Evolutionary conservation across 1,140 invertebrate genomes (phyloP).

Genomic region (Caenorhabditis inopinata): DNA sequence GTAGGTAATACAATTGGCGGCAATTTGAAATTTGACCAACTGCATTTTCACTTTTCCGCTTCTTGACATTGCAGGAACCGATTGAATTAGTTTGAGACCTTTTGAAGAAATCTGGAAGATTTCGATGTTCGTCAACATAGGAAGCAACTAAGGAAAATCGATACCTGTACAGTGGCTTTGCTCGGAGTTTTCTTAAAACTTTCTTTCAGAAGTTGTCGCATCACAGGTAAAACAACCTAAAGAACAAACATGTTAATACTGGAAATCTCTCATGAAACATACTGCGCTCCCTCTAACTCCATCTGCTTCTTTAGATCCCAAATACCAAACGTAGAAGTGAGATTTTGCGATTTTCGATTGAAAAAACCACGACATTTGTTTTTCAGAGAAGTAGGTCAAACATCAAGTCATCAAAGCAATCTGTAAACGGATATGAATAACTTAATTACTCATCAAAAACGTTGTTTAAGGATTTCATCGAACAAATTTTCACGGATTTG

Average conservation of each 20-base stretch:
- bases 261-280: not conserved
- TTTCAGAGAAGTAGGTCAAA: not conserved
- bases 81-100: slow-evolving; percentile 88
- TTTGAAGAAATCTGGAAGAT: slow-evolving; percentile 80
- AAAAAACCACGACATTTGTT: slow-evolving; percentile 41
- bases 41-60: slow-evolving; percentile 69
- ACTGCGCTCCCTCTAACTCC: slow-evolving; percentile 79
- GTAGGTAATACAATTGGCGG: slow-evolving; percentile 81
- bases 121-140: slow-evolving; percentile 43
- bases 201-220: slow-evolving; percentile 79
- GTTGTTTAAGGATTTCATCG: no score
- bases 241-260: not conserved
- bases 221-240: slow-evolving; percentile 76
- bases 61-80: slow-evolving; percentile 69
- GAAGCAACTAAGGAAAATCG: not conserved
- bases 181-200: slow-evolving; percentile 83
- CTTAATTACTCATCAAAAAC: no score
- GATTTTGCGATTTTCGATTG: slow-evolving; percentile 72
- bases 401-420: slow-evolving; percentile 5
- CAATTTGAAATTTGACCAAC: slow-evolving; percentile 87
- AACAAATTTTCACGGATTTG: not conserved
- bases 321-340: slow-evolving; percentile 95
- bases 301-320: slow-evolving; percentile 89
- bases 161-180: slow-evolving; percentile 76
- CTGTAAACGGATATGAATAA: no score